phyloP scores from a whole-genome alignment of 2,797 vertebrate species.

The Dicrostonyx torquatus region DNA sequence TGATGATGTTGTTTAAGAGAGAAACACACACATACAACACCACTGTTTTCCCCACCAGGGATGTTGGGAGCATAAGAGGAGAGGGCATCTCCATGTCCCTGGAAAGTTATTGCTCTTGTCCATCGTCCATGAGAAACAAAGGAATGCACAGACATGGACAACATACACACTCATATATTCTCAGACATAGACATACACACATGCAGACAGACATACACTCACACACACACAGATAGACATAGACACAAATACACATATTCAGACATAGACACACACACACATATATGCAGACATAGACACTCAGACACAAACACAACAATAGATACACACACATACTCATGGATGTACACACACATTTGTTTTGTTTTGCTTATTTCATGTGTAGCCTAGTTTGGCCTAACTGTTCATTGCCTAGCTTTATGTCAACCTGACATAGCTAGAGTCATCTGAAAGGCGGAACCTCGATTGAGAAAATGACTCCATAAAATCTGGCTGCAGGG shows the following conservation, averaged over 20 bases:
- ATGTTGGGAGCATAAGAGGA: background rate
- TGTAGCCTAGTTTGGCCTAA: background rate
- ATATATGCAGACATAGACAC: background rate
- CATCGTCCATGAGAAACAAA: conserved; percentile 40
- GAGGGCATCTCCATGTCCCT: background rate
- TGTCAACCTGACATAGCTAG: background rate
- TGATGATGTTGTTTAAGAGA: background rate
- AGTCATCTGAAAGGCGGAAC: background rate
- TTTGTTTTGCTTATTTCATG: background rate
- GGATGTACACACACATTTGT: background rate
- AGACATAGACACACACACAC: background rate
- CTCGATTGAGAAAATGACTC: background rate
- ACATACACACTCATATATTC: background rate
- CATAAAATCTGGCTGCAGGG: background rate
- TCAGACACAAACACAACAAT: background rate
- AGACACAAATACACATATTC: background rate
- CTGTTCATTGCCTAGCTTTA: background rate
- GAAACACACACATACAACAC: background rate
- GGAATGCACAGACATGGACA: background rate
- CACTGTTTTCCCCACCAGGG: background rate
- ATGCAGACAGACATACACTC: background rate
- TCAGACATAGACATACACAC: background rate
- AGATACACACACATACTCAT: background rate
- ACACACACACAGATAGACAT: background rate
- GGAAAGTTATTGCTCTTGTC: background rate